Conservation (phyloP, 2,888 invertebrate genomes). For the Teinopalpus imperialis region DNA sequence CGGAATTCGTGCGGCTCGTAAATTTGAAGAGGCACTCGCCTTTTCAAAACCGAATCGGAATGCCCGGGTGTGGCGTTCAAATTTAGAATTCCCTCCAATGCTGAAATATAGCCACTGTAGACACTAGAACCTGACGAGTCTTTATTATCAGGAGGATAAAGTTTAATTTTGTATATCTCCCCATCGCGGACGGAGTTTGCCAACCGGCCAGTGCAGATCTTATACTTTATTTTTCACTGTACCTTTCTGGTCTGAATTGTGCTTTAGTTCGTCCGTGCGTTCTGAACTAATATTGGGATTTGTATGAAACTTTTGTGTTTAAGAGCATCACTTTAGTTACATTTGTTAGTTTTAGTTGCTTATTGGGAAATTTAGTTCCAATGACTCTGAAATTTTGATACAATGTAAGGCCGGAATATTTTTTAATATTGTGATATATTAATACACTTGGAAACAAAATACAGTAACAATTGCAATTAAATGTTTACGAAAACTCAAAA, state of each 20-base stretch:
- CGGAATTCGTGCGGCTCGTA: slow-evolving; percentile 43
- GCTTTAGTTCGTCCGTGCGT: slow-evolving; percentile 40
- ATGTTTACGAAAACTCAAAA: too few species aligned
- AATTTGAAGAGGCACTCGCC: slow-evolving; percentile 62
- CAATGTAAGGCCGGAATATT: too few species aligned
- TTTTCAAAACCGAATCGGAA: slow-evolving; percentile 62
- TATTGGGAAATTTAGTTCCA: background rate
- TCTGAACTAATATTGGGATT: slow-evolving; percentile 47
- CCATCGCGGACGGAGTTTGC: slow-evolving; percentile 29
- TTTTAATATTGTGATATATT: too few species aligned
- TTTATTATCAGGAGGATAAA: slow-evolving; percentile 27
- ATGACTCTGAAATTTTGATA: background rate
- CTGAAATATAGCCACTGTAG: slow-evolving; percentile 45
- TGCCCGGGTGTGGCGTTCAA: slow-evolving; percentile 53
- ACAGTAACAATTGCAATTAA: too few species aligned
- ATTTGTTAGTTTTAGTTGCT: slow-evolving; percentile 2
- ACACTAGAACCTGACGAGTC: slow-evolving; percentile 22
- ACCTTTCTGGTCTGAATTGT: slow-evolving; percentile 38
- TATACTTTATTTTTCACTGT: slow-evolving; percentile 37
- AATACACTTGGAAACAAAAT: too few species aligned
- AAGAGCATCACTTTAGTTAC: slow-evolving; percentile 16
- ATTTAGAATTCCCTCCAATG: slow-evolving; percentile 55
- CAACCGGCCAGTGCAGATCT: slow-evolving; percentile 34
- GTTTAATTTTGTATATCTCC: slow-evolving; percentile 31
- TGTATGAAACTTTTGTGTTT: slow-evolving; percentile 35